These are phyloP conservation scores for Podarcis muralis DNA, from an alignment of 2,113 vertebrate species.

Conservation along the genomic window DNA sequence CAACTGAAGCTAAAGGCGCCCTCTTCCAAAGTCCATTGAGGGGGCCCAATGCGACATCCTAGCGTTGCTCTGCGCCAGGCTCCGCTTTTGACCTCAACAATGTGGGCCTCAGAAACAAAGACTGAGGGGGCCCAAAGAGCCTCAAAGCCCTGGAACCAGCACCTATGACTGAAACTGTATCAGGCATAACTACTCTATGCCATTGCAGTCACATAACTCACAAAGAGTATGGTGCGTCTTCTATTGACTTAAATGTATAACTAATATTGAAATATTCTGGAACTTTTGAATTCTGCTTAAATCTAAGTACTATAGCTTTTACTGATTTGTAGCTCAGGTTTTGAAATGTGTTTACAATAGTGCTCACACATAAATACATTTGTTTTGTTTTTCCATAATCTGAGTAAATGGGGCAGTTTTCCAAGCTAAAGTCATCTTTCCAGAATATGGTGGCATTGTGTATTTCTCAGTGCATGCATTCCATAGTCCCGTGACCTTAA, in stretches of 20 bases:
- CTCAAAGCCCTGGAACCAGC: no score
- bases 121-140: no score
- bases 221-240: not conserved
- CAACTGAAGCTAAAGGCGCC: no score
- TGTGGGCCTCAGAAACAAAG: no score
- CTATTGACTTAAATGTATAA: not conserved
- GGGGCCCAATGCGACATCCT: no score
- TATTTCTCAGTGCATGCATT: constrained; percentile 34
- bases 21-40: no score
- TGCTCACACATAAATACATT: constrained; percentile 15
- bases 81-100: no score
- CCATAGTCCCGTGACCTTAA: constrained; percentile 15
- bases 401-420: constrained; percentile 69
- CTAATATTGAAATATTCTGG: not conserved
- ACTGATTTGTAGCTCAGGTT: constrained; percentile 6
- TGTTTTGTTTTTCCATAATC: constrained; percentile 42
- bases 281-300: constrained; percentile 5
- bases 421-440: constrained; percentile 47
- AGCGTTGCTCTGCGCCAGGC: no score
- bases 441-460: constrained; percentile 22
- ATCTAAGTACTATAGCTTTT: not conserved
- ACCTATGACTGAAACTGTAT: not conserved
- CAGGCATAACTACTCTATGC: not conserved
- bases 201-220: not conserved
- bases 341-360: not conserved